Base-by-base conservation (phyloP, 2,113 vertebrate species). In the Mionectes macconnelli region DNA sequence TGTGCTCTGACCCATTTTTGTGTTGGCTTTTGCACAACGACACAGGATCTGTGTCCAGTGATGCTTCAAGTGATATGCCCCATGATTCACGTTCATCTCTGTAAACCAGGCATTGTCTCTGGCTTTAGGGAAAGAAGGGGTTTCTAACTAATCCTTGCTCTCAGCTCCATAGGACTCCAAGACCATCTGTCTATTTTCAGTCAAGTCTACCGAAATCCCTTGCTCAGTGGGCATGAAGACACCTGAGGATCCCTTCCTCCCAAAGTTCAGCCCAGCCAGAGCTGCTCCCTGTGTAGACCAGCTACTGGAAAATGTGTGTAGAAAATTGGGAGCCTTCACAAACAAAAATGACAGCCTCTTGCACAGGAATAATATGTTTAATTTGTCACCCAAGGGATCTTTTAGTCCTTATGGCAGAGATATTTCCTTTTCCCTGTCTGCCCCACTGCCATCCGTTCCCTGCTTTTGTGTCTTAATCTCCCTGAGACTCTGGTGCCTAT, bases 141-240 rank as follows among this genome's bases (percentile, higher is more conserved):
- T 82, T 82, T 90, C 56, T 52, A 50, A 55, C 76, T 94, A 49
- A 70, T 90, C 45, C 52, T 11, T 86, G 6, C n/a, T 76, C 82
- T 56, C 55, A 17, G 47, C 55, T 92, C 67, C 12, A 0, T 20
- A 25, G 35, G 45, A 56, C 7, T 93, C 23, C 39, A 86, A 37
- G 53, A 33, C 62, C 72, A 88, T 88, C 89, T 90, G 87, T 62
- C 90, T 90, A 17, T 90, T 94, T 92, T 75, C 92, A 92, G 73
- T 37, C 37, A 67, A 57, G 55, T 64, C 72, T 67, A 50, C 64
- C 60, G 60, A 44, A 82, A 93, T 85, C 92, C 47, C 47, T 45
- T 74, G 35, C 63, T 52, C 87, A 57, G 37, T 42, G 42, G 69
- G 42, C 76, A 66, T 1, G 3, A 49, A 90, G 55, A 72, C 73